These are phyloP conservation scores for Orchesella flavescens DNA, from an alignment of 2,888 invertebrate genomes.

Conservation along the genomic window DNA sequence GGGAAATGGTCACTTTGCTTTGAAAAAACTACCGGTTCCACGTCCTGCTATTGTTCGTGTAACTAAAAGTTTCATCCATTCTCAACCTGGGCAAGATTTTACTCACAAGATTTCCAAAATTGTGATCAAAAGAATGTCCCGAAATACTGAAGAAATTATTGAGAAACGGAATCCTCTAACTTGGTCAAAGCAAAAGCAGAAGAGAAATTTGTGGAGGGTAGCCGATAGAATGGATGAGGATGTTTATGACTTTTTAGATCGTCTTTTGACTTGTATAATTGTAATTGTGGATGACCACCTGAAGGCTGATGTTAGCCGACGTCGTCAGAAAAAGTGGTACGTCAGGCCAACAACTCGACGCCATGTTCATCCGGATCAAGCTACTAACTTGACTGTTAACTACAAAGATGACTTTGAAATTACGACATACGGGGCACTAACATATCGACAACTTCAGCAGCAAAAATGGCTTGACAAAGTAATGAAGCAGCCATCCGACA, in stretches of 20 bases:
- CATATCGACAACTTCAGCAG: not conserved
- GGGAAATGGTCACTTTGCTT: slow-evolving; percentile 49
- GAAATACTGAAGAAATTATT: slow-evolving; percentile 2
- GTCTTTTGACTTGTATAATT: slow-evolving; percentile 49
- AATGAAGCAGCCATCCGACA: slow-evolving; percentile 22
- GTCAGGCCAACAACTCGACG: slow-evolving; percentile 22
- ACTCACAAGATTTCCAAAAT: slow-evolving; percentile 24
- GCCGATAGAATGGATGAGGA: slow-evolving; percentile 49
- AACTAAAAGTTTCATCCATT: not conserved
- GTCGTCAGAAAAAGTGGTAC: not conserved
- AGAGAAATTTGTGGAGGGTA: slow-evolving; percentile 21
- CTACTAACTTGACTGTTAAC: not conserved
- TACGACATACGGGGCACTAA: not conserved
- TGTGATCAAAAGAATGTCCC: slow-evolving; percentile 9
- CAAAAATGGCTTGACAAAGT: slow-evolving; percentile 6
- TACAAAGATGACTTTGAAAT: not conserved
- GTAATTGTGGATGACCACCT: slow-evolving; percentile 39
- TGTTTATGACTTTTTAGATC: slow-evolving; percentile 63
- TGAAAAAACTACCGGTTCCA: slow-evolving; percentile 56
- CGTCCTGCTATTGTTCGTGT: slow-evolving; percentile 42
- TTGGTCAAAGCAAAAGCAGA: not conserved
- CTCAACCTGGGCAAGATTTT: slow-evolving; percentile 23
- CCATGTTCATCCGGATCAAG: not conserved
- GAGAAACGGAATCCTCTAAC: slow-evolving; percentile 7
- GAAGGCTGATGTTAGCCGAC: not conserved